Base-by-base conservation (phyloP, 2,113 vertebrate species). In the Malurus alboscapulatus region DNA sequence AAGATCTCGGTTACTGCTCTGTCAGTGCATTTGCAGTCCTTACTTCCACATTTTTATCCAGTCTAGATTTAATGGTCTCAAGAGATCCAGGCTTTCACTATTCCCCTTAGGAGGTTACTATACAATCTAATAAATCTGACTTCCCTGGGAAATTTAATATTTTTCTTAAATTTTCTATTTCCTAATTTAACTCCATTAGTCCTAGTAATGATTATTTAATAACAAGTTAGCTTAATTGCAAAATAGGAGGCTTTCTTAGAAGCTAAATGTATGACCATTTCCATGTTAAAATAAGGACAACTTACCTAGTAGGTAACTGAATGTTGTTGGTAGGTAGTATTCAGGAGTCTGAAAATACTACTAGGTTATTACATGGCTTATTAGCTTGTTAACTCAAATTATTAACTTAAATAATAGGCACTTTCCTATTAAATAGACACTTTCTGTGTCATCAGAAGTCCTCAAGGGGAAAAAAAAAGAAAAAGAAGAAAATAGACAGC, bases 201-300 rank as follows among this genome's bases (percentile, higher is more conserved):
- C 40, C 27, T 73, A 32, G n/a, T 66, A 50, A 54, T 55, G 66
- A 26, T 27, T 68, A 83, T 38, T 27, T 83, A 72, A 68, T 83
- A 44, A 16, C 50, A 57, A 76, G 7, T 38, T 79, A 50, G 17
- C 32, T 61, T 83, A 29, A 57, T 90, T 58, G 38, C 69, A 73
- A 71, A 76, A 61, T 36, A 6, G n/a, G 38, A 76, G 34, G 19
- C 22, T 94, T 68, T 88, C 48, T 9, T 65, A 76, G 87, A 45
- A 93, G 80, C 75, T 93, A 90, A 97, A 93, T 92, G 80, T 94
- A 81, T 96, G 76, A 96, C 77, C 63, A 89, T 90, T 95, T 92
- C 81, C 82, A 73, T 83, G 73, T 92, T 91, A 76, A 67, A 74
- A 61, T 77, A 92, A 87, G 34, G 80, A 73, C 42, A 90, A 81